phyloP scores from a whole-genome alignment of 2,888 invertebrate genomes.

The Hecatera dysodea region DNA sequence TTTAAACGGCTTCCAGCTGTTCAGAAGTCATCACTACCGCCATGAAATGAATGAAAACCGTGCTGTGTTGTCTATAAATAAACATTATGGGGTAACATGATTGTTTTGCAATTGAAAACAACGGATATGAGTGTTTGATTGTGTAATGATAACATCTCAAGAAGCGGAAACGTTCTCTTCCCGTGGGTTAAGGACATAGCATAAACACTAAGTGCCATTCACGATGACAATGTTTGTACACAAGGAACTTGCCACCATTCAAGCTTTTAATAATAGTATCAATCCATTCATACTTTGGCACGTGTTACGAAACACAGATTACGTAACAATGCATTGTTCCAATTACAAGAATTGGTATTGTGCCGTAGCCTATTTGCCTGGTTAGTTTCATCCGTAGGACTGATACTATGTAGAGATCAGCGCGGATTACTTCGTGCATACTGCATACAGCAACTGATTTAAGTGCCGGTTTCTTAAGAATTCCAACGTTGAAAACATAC shows the following conservation, averaged over 20 bases:
- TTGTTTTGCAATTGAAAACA: slow-evolving; percentile 65
- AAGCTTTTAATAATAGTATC: slow-evolving; percentile 73
- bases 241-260: slow-evolving; percentile 64
- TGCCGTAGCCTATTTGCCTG: slow-evolving; percentile 65
- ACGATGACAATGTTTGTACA: slow-evolving; percentile 76
- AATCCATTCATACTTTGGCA: slow-evolving; percentile 74
- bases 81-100: slow-evolving; percentile 49
- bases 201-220: slow-evolving; percentile 67
- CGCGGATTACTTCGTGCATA: slow-evolving; percentile 47
- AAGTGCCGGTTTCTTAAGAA: slow-evolving; percentile 45
- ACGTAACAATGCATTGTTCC: slow-evolving; percentile 74
- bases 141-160: slow-evolving; percentile 71
- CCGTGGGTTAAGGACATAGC: slow-evolving; percentile 68
- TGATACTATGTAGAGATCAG: slow-evolving; percentile 47
- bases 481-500: slow-evolving; percentile 16
- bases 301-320: slow-evolving; percentile 71
- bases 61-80: slow-evolving; percentile 60
- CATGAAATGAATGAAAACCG: slow-evolving; percentile 61
- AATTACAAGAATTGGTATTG: slow-evolving; percentile 64
- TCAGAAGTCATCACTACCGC: slow-evolving; percentile 52
- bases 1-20: slow-evolving; percentile 58
- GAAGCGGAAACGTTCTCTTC: slow-evolving; percentile 75
- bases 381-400: slow-evolving; percentile 51
- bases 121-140: slow-evolving; percentile 73
- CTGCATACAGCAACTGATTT: slow-evolving; percentile 26